Base-by-base conservation (phyloP, 2,113 vertebrate species). In the Dasyornis broadbenti region DNA sequence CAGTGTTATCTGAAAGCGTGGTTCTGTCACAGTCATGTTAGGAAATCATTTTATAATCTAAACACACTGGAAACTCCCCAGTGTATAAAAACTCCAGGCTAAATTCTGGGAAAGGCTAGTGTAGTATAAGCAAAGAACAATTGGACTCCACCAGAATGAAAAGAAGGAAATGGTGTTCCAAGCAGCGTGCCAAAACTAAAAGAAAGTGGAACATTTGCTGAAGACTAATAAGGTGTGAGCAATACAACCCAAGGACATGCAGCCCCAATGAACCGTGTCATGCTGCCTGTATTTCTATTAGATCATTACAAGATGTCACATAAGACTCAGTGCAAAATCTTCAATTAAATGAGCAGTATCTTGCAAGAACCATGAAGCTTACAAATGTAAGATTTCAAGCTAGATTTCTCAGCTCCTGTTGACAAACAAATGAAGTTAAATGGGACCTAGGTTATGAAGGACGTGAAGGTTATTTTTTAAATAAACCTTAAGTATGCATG, bases 81-180 rank as follows among this genome's bases (percentile, higher is more conserved):
- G 97, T 94, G 98, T 96, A 98, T 97, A 97, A 96, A 95, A 94
- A 83, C 89, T 89, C 82, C 69, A 93, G 53, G 96, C 85, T 97
- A 97, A 98, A 96, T 97, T 97, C 97, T 97, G 97, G 98, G 98
- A 98, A 98, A 98, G 92, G 94, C 95, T 97, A 81, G 47, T 7
- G 92, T 82, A 95, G 69, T 97, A 93, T 97, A 98, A 97, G 98
- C 96, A 95, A 93, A 94, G 94, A 98, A 98, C 98, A 98, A 97
- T 97, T 69, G 76, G 76, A 94, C 94, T 96, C 94, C 91, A 95
- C 80, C 91, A 92, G 92, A 95, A 98, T 98, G 97, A 98, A 98
- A 98, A 98, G 98, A 97, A 98, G 98, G 98, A 98, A 98, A 97
- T 95, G 97, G 89, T 95, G 95, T 97, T 97, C 97, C 75, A 92